A percentile compares a stretch with the other conserved stretches of the same genome.
Evolutionary conservation across 1,140 invertebrate species (phyloP).

Genomic region (Drosophila oshimai): DNA sequence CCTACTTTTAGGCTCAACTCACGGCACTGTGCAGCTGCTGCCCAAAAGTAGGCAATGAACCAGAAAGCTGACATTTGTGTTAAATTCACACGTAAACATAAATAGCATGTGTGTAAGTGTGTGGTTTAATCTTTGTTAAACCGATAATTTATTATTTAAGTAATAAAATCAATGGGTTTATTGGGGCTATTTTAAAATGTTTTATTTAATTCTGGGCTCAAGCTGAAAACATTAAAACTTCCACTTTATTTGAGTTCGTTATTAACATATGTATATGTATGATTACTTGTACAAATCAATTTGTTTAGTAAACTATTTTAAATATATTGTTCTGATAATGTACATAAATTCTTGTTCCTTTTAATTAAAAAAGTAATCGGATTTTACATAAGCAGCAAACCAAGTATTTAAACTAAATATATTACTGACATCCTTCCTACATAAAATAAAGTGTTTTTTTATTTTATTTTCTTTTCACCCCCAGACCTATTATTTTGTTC

Average conservation of each 20-base stretch:
- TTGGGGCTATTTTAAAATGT: not conserved
- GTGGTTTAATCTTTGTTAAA: not conserved
- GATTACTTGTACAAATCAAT: too few species aligned
- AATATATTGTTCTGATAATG: too few species aligned
- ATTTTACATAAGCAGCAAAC: too few species aligned
- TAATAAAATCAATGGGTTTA: not conserved
- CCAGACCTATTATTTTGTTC: constrained; percentile 9
- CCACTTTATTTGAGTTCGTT: too few species aligned
- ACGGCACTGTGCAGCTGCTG: not conserved
- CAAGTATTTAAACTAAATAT: too few species aligned
- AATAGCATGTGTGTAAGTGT: not conserved
- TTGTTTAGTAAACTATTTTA: too few species aligned
- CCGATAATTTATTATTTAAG: not conserved
- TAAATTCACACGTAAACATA: not conserved
- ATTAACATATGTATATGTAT: too few species aligned
- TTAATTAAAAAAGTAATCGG: too few species aligned
- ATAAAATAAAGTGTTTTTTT: not conserved
- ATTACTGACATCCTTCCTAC: too few species aligned
- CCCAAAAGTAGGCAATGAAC: constrained; percentile 53
- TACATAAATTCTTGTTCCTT: too few species aligned
- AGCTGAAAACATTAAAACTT: too few species aligned
- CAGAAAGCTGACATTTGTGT: not conserved
- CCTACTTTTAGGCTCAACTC: constrained; percentile 42
- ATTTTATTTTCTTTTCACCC: not conserved
- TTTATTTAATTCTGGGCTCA: not conserved